Base-by-base conservation (phyloP, 2,888 invertebrate species). In the Drosophila rellima region DNA sequence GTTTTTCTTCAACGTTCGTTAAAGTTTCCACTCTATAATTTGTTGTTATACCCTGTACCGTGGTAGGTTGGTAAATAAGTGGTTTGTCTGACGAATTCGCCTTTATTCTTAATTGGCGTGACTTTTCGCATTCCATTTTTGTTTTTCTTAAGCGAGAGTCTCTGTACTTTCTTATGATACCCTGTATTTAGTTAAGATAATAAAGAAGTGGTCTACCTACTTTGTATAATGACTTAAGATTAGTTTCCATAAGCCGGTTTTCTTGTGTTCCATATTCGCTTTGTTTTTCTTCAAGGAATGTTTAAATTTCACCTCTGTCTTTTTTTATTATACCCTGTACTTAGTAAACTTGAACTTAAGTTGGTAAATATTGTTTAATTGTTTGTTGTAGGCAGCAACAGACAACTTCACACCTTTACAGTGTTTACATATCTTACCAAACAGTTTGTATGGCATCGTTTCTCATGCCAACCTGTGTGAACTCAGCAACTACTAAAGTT, bases 1-100 rank as follows among this genome's bases (percentile, higher is more conserved):
- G 56, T 17, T 45, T 55, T 56, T 45, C 45, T 33, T 7, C n/a
- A 15, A 11, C 26, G 35, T 23, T 44, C 15, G 13, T 23, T 45
- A 37, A 42, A 66, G 20, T 55, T 56, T 67, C 18, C 54, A 26
- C 45, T 26, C 17, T 18, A 26, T 42, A 13, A 13, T 31, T 11
- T 23, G 7, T 7, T 5, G 26, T 2, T 29, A 52, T 37, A 54
- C 54, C 44, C 74, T 50, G 39, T 39, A 66, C n/a, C n/a, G 2
- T 2, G 20, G 8, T 37, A 13, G 20, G 18, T 0, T 20, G 13
- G 20, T n/a, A 35, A 6, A 35, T n/a, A 35, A 35, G n/a, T 31
- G 10, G 31, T 29, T 10, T 29, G 29, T 10, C 10, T 31, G 11
- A 35, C 33, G n/a, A 5, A 17, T 40, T 40, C 1, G 20, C 10